Base-by-base conservation (phyloP, 2,888 invertebrate genomes). In the Phaonia tiefii region DNA sequence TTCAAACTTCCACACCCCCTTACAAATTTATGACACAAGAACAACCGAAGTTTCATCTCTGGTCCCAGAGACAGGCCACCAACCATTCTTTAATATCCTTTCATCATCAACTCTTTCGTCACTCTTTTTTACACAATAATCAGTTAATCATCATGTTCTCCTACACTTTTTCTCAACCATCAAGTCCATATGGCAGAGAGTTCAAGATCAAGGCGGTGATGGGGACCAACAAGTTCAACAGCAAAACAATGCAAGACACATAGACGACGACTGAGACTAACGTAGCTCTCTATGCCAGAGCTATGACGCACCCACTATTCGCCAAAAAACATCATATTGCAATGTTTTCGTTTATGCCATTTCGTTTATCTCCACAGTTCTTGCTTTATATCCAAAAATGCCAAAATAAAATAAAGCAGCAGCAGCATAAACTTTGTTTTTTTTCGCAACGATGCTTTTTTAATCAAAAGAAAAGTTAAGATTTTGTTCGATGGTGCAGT, bases 231-330 rank as follows among this genome's bases (percentile, higher is more conserved):
- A 15, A 60, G 72, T 73, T 81, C 75, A 81, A 78, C 75, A 78
- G 78, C 78, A 72, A 54, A 39, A 72, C 73, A 67, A 81, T 72
- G 72, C n/a, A n/a, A n/a, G n/a, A n/a, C n/a, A n/a, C n/a, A n/a
- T n/a, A n/a, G n/a, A n/a, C n/a, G n/a, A 77, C 54, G 60, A 71
- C 71, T 31, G 56, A 71, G 54, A n/a, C 4, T 1, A n/a, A n/a
- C n/a, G 17, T 15, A 15, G 7, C 17, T 46, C 2, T n/a, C n/a
- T n/a, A n/a, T 49, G 49, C 15, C 49, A 3, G 25, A 20, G 22
- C 20, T 1, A 4, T 63, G 73, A 78, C 81, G 81, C 81, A 81
- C 81, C 81, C 81, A 81, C 81, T 63, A 74, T 60, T 74, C 71
- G 2, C 2, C 31, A 31, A 31, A 31, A 3, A 31, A 5, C 31